phyloP scores from a whole-genome alignment of 2,888 invertebrate species.

The Tipula unca region DNA sequence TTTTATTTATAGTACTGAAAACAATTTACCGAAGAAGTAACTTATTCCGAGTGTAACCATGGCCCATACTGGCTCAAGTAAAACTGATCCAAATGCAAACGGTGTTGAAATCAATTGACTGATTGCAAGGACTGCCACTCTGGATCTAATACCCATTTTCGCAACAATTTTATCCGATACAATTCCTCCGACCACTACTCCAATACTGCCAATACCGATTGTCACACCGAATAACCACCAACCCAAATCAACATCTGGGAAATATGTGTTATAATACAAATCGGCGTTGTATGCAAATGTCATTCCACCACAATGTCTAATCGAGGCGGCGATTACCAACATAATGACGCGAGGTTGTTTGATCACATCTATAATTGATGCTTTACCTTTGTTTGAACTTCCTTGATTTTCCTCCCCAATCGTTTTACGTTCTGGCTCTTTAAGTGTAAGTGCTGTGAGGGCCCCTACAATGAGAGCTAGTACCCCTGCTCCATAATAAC shows the following conservation, averaged over 20 bases:
- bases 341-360: constrained; percentile 69
- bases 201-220: constrained; percentile 66
- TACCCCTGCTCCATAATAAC: constrained; percentile 72
- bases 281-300: constrained; percentile 88
- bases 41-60: constrained; percentile 82
- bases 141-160: constrained; percentile 74
- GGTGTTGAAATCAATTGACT: constrained; percentile 78
- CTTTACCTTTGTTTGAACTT: constrained; percentile 41
- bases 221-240: constrained; percentile 87
- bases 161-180: constrained; percentile 81
- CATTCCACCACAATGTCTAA: constrained; percentile 84
- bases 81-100: constrained; percentile 77
- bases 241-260: constrained; percentile 80
- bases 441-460: constrained; percentile 64
- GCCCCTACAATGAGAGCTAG: constrained; percentile 62
- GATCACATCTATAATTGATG: constrained; percentile 67
- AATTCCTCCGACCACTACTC: constrained; percentile 61
- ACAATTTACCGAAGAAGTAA: constrained; percentile 70
- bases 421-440: constrained; percentile 65
- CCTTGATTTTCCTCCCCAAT: constrained; percentile 59
- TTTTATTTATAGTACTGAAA: background rate
- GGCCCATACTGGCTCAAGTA: constrained; percentile 72
- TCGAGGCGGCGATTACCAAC: constrained; percentile 77
- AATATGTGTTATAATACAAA: constrained; percentile 78
- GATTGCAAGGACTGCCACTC: constrained; percentile 69